A percentile compares a stretch with the other conserved stretches of the same genome.
phyloP scores from a whole-genome alignment of 2,113 vertebrate species.

The Cebus imitator region DNA sequence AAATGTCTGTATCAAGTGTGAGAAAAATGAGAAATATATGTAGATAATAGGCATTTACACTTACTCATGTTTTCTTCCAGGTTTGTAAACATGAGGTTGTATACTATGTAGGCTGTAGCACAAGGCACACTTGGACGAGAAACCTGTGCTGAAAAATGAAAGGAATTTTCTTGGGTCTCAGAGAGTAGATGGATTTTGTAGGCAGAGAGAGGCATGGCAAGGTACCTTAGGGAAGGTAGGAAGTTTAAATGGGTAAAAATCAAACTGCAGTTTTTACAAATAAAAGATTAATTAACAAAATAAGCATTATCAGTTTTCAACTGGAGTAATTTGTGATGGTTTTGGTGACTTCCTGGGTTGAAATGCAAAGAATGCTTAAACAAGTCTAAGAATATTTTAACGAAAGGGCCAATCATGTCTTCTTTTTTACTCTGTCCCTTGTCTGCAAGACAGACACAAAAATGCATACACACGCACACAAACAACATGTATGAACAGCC shows the following conservation, averaged over 20 bases:
- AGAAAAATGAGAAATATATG: not conserved
- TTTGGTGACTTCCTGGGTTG: not conserved
- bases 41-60: not conserved
- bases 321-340: not conserved
- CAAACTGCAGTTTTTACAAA: not conserved
- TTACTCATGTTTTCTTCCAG: not conserved
- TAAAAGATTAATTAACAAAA: not conserved
- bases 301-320: not conserved
- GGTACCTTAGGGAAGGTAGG: not conserved
- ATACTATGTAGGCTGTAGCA: not conserved
- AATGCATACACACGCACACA: not conserved
- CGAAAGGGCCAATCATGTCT: not conserved
- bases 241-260: not conserved
- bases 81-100: not conserved
- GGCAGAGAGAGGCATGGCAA: not conserved
- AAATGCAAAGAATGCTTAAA: not conserved
- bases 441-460: not conserved
- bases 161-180: not conserved
- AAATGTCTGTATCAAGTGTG: not conserved
- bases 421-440: not conserved
- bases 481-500: accelerated
- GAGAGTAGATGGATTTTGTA: not conserved
- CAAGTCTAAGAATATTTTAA: not conserved
- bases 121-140: not conserved
- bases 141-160: not conserved